Percentiles rank a stretch among this genome's conserved stretches.
phyloP scores from a whole-genome alignment of 1,140 invertebrate species.

The Trialeurodes vaporariorum region DNA sequence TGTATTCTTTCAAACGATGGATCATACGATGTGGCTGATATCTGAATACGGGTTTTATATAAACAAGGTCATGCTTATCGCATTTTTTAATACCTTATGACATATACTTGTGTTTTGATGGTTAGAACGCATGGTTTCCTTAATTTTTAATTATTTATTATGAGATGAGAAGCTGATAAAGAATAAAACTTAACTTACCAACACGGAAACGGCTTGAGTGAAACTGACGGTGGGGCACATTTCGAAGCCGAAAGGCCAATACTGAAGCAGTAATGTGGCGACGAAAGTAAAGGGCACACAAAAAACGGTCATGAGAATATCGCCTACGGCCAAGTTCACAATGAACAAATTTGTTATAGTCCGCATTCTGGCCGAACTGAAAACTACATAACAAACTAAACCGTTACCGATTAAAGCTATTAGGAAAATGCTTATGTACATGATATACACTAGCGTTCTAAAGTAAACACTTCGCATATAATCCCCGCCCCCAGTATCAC shows the following conservation, averaged over 20 bases:
- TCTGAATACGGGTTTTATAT: too few relatives aligned
- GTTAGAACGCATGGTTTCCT: not conserved
- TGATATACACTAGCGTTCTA: conserved; percentile 50
- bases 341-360: conserved; percentile 83
- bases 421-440: conserved; percentile 62
- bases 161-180: not conserved
- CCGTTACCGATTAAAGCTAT: conserved; percentile 64
- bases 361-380: conserved; percentile 62
- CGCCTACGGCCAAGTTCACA: conserved; percentile 69
- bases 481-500: not conserved
- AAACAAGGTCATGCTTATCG: too few relatives aligned
- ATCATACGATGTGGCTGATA: too few relatives aligned
- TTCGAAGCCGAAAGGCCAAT: conserved; percentile 70
- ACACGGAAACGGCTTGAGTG: conserved; percentile 64
- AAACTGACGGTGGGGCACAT: conserved; percentile 68
- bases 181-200: conserved; percentile 39
- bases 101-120: too few relatives aligned
- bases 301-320: conserved; percentile 71
- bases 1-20: too few relatives aligned
- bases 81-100: too few relatives aligned
- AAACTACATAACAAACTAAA: conserved; percentile 69
- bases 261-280: conserved; percentile 54
- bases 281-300: conserved; percentile 80
- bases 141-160: not conserved
- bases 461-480: conserved; percentile 31